Evolutionary conservation across 1,140 invertebrate species (phyloP).

Genomic region (Cotesia typhae): DNA sequence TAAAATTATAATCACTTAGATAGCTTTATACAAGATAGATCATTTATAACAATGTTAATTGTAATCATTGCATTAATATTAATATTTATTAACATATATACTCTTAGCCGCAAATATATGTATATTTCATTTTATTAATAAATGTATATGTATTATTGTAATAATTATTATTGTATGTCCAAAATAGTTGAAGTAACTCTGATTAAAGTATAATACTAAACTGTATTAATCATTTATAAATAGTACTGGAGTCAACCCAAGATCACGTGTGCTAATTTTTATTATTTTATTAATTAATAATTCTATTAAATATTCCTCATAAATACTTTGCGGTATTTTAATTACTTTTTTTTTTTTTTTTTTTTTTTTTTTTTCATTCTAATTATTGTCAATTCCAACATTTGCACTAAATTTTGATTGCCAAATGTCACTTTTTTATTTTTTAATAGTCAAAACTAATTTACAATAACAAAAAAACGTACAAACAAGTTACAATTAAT

Average conservation of each 20-base stretch:
- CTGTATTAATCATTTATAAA: slow-evolving; percentile 26
- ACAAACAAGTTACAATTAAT: neutral
- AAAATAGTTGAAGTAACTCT: slow-evolving; percentile 60
- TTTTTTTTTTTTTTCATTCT: slow-evolving; percentile 19
- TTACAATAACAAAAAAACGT: neutral
- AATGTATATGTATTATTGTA: neutral
- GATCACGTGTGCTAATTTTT: slow-evolving; percentile 41
- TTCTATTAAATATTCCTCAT: neutral
- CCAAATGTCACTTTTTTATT: slow-evolving; percentile 22
- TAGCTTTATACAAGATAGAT: slow-evolving; percentile 64
- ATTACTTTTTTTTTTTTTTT: slow-evolving; percentile 25
- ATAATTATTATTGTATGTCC: slow-evolving; percentile 52
- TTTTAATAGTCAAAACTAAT: neutral
- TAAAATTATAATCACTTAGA: slow-evolving; percentile 65
- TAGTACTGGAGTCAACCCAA: slow-evolving; percentile 56
- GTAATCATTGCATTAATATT: slow-evolving; percentile 65
- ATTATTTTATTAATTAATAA: slow-evolving; percentile 35
- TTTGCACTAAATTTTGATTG: slow-evolving; percentile 7
- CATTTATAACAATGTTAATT: slow-evolving; percentile 65
- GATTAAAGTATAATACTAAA: slow-evolving; percentile 65
- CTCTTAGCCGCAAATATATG: slow-evolving; percentile 62
- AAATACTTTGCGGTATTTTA: slow-evolving; percentile 9
- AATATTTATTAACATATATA: slow-evolving; percentile 60
- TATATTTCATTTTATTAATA: slow-evolving; percentile 45
- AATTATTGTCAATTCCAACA: slow-evolving; percentile 16